phyloP scores from a whole-genome alignment of 2,888 invertebrate genomes.

The Prosapia bicincta region DNA sequence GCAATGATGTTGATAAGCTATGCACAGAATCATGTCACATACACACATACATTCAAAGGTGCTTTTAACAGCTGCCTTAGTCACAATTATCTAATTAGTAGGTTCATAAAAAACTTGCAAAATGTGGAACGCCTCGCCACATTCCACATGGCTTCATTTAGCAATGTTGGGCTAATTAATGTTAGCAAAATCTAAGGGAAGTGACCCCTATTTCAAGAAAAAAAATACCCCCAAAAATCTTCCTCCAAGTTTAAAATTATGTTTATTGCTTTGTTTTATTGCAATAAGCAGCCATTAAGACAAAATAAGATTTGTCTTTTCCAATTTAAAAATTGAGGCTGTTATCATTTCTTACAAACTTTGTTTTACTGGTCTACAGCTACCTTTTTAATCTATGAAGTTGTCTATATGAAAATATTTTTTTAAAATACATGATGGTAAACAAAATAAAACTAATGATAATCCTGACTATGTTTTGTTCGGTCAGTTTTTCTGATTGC shows the following conservation, averaged over 20 bases:
- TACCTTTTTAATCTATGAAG: conserved; percentile 14
- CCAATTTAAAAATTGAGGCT: conserved; percentile 24
- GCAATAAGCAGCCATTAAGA: conserved; percentile 24
- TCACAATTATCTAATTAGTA: conserved; percentile 22
- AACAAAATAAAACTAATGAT: neutral
- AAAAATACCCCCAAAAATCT: conserved; percentile 25
- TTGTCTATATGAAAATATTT: neutral
- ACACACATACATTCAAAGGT: conserved; percentile 14
- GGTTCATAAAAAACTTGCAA: conserved; percentile 29
- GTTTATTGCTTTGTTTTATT: conserved; percentile 29
- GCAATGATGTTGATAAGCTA: conserved; percentile 22
- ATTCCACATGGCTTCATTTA: conserved; percentile 10
- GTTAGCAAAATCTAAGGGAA: conserved; percentile 10
- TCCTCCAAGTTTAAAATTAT: conserved; percentile 20
- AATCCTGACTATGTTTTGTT: neutral
- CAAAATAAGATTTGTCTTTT: conserved; percentile 20
- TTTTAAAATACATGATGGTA: neutral
- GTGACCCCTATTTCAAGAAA: conserved; percentile 13
- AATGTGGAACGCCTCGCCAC: conserved; percentile 24
- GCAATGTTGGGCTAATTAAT: conserved; percentile 15
- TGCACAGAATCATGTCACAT: conserved; percentile 20
- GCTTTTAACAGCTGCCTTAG: conserved; percentile 6
- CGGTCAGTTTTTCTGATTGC: neutral
- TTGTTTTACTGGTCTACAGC: conserved; percentile 24
- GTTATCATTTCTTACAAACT: conserved; percentile 19